These are phyloP conservation scores for Poeciliopsis occidentalis DNA, from an alignment of 2,113 vertebrate genomes.

Conservation along the genomic window DNA sequence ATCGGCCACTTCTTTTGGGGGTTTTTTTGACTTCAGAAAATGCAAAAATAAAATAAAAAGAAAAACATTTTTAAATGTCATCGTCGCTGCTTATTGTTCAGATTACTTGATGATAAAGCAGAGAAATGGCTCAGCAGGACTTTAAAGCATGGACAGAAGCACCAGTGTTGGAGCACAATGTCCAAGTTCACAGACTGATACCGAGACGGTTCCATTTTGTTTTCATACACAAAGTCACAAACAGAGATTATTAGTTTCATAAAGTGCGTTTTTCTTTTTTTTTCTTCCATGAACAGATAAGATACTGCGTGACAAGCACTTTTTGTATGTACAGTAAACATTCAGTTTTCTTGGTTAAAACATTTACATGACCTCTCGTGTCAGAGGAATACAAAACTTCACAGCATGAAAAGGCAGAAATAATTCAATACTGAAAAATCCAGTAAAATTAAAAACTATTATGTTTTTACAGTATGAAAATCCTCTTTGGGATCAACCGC, in stretches of 20 bases:
- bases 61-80: neutral
- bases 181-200: constrained; percentile 22
- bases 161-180: constrained; percentile 8
- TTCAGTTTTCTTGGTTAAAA: constrained; percentile 30
- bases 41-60: neutral
- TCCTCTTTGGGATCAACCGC: constrained; percentile 56
- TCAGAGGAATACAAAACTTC: constrained; percentile 60
- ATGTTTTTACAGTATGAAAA: constrained; percentile 53
- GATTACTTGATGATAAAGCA: constrained; percentile 10
- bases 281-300: constrained; percentile 28
- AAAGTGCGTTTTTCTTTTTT: constrained; percentile 38
- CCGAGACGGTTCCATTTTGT: constrained; percentile 22
- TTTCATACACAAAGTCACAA: constrained; percentile 44
- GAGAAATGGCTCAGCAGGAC: constrained; percentile 27
- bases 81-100: neutral
- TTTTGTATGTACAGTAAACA: constrained; percentile 69
- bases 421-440: constrained; percentile 55
- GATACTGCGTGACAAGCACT: constrained; percentile 55
- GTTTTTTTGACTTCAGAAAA: neutral
- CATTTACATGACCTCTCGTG: constrained; percentile 40
- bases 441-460: constrained; percentile 38
- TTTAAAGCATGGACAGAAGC: constrained; percentile 17
- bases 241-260: constrained; percentile 43
- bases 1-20: neutral
- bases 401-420: constrained; percentile 48